phyloP scores from a whole-genome alignment of 2,797 vertebrate species.

The Onychomys arenicola region DNA sequence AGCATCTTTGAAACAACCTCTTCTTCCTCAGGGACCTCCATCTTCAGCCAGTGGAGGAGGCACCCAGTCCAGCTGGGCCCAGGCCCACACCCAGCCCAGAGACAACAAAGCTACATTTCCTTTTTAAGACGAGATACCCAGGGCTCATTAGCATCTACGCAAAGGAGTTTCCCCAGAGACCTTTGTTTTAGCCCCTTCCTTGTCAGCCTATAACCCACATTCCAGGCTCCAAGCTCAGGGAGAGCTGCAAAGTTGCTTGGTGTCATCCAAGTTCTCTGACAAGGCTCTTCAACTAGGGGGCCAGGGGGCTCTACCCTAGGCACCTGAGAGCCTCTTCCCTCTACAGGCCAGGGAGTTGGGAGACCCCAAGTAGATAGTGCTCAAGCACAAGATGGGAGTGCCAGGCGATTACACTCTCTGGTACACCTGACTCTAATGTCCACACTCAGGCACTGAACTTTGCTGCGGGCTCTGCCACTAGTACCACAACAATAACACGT shows the following conservation, averaged over 20 bases:
- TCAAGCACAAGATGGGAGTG: not conserved
- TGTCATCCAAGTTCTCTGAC: not conserved
- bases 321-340: too few relatives aligned
- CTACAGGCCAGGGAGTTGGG: not conserved
- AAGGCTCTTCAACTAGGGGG: not conserved
- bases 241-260: not conserved
- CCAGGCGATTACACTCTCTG: not conserved
- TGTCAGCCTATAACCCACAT: not conserved
- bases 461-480: rapidly evolving
- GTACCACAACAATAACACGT: not conserved
- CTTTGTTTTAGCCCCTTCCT: constrained; percentile 77
- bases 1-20: not conserved
- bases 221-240: not conserved
- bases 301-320: not conserved
- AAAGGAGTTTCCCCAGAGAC: constrained; percentile 75
- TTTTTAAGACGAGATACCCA: constrained; percentile 81
- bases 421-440: not conserved
- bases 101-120: constrained; percentile 74
- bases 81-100: not conserved
- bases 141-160: constrained; percentile 74
- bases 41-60: not conserved
- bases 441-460: not conserved
- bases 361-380: not conserved
- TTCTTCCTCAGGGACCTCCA: not conserved
- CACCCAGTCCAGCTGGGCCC: too few relatives aligned